Base-by-base conservation (phyloP, 2,888 invertebrate genomes). In the Polyploca ridens region DNA sequence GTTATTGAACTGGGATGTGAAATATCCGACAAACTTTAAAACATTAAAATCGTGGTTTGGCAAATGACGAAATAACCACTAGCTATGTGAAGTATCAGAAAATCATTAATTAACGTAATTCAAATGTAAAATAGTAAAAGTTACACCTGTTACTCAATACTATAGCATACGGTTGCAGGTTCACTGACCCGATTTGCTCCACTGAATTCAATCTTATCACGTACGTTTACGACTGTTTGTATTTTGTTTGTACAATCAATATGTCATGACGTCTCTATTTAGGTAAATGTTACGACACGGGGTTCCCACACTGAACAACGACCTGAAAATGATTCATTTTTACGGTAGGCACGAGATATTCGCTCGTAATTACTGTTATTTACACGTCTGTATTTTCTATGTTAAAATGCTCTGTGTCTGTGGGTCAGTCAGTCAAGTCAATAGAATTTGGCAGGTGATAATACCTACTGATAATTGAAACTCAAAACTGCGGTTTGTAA, bases 301-400 rank as follows among this genome's bases (percentile, higher is more conserved):
- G 75, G 78, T 79, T 81, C 77, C 77, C 82, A 72, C 70, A 67
- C 81, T 87, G 86, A 89, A 91, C 88, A 85, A 82, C 88, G 91
- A 87, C 88, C 90, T 90, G 86, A 89, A 89, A 88, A 82, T 92
- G 90, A 92, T 80, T 93, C 92, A 91, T 75, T 82, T 86, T 87
- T 87, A 86, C 88, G 78, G 82, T 81, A 82, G 74, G 82, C 80
- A 76, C 76, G 74, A 77, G 76, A 83, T 69, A 80, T 79, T 79
- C 77, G 73, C 71, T 68, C 74, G 63, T 72, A 14, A 0, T 33
- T 41, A 84, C 87, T 84, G 84, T 85, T 85, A 84, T 79, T 70
- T 74, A 79, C 83, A 79, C 73, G 71, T 70, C 71, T 54, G 66
- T 75, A 74, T 69, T 77, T 75, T 80, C 75, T 73, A 75, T 75